Evolutionary conservation across 2,888 invertebrate species (phyloP), one percentile per base, ranked within the genome.

Genomic region (Synanthedon tipuliformis): DNA sequence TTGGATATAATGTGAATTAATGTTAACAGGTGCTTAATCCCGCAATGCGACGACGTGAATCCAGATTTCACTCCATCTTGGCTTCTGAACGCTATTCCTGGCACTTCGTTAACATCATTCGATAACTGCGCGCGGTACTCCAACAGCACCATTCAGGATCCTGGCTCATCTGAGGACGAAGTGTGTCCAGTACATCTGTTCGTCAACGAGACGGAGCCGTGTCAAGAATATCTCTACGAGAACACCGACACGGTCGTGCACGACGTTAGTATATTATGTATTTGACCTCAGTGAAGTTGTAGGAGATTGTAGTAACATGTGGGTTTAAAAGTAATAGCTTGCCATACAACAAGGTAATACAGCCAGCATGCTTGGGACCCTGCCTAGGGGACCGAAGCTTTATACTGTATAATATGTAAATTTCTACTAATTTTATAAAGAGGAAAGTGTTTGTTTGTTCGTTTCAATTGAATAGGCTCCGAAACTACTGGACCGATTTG

Each of bases 181-280:
- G 68, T 70, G 50, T 86, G 86, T 27, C 82, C 83, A 1, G 68
- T 74, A 0, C 55, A 59, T 0, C 70, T 76, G 57, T 87, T 87
- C 61, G 57, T 53, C 4, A 55, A 63, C 3, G 58, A 54, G 2
- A 73, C 65, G 0, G 63, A 66, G 50, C 55, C 57, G 0, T 87
- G 86, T 54, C 61, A 75, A 3, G 59, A 56, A 0, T 77, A 74
- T 27, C 78, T 87, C 3, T 85, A 84, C 52, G 69, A 83, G 60
- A 72, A 86, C 53, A 69, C 68, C 3, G 63, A 77, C 41, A 81
- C 74, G 51, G 81, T 85, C 1, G 86, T 85, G 1, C 80, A 85
- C 52, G 85, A 85, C 58, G 86, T 86, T 55, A 79, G 84, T 73
- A 49, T 15, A 12, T n/a, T n/a, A n/a, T n/a, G 3, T 0, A 13